Percentiles rank a stretch among this genome's conserved stretches.
These are phyloP conservation scores for Trachurus trachurus DNA, from an alignment of 2,797 vertebrate genomes.

Conservation along the genomic window DNA sequence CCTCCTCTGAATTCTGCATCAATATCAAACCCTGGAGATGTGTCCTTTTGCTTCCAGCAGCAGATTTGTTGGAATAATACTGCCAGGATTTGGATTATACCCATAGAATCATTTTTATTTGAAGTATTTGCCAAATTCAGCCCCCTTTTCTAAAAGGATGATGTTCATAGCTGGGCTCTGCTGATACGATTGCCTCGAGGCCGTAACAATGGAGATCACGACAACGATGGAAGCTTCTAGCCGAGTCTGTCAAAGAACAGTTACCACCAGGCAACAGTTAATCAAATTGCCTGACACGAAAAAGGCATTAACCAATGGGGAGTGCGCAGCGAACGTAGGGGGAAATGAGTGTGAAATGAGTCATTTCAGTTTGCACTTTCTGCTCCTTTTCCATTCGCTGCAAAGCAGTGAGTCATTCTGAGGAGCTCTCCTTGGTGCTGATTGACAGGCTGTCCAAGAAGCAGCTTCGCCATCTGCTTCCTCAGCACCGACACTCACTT, in stretches of 20 bases:
- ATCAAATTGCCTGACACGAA: constrained; percentile 57
- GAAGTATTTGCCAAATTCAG: constrained; percentile 46
- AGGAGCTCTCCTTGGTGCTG: constrained; percentile 74
- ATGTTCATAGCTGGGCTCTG: constrained; percentile 33
- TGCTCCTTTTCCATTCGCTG: constrained; percentile 37
- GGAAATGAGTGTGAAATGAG: constrained; percentile 56
- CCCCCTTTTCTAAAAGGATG: constrained; percentile 21
- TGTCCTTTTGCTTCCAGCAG: constrained; percentile 19
- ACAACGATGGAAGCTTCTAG: constrained; percentile 57
- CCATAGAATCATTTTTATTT: constrained; percentile 35
- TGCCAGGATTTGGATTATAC: constrained; percentile 59
- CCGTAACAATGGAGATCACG: constrained; percentile 60
- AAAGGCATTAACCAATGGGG: constrained; percentile 48
- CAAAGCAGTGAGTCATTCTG: constrained; percentile 73
- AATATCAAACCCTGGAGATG: constrained; percentile 32
- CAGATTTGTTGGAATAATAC: constrained; percentile 37
- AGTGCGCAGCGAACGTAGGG: constrained; percentile 24
- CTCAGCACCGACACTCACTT: constrained; percentile 40
- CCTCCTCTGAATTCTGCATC: constrained; percentile 30
- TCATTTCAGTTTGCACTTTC: constrained; percentile 62
- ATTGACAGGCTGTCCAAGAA: constrained; percentile 60
- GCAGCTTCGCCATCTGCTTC: constrained; percentile 50
- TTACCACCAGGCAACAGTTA: constrained; percentile 65
- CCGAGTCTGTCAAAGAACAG: constrained; percentile 51
- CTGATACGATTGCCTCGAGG: constrained; percentile 68